Base-by-base conservation (phyloP, 2,113 vertebrate genomes). In the Rhinoptilus africanus region DNA sequence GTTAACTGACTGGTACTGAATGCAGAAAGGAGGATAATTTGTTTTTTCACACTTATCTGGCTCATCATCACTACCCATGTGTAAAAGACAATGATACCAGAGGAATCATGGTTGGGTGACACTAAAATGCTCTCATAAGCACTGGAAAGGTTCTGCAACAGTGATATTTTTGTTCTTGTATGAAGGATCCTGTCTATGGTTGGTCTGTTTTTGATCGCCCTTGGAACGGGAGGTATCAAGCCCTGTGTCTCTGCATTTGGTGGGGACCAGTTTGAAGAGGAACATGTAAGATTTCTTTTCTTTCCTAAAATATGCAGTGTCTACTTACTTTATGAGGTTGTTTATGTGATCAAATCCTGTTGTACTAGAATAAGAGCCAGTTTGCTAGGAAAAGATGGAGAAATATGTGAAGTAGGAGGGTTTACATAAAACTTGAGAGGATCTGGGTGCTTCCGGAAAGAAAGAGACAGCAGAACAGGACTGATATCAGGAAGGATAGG, bases 221-320 rank as follows among this genome's bases (percentile, higher is more conserved):
- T 99, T 73, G 99, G 99, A 77, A 99, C 99, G 0, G 99, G 99
- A 90, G 99, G 99, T 47, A 99, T 99, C 98, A 99, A 99, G 97
- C 99, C 99, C 41, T 99, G 99, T 13, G 99, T 99, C 76, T 98
- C 99, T 67, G 99, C 99, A 12, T 99, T 99, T 83, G 99, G 99
- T 95, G 99, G 99, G 90, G 99, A 99, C 96, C 99, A 99, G 96
- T 99, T 99, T 98, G 99, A 99, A 32, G 98, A 99, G 76, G 98
- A 99, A 37, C 97, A 99, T 87, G 99, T 99, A 98, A 99, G 99
- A 85, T 32, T 85, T 89, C 35, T 86, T 96, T 97, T 96, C 48
- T 95, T 96, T 95, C 56, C 68, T 96, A 85, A 93, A 95, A 91
- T 77, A 37, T 84, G 30, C 82, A 57, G 27, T 89, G n/a, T 93